Conservation (phyloP, 2,888 invertebrate genomes). For the Spicauda simplicius region DNA sequence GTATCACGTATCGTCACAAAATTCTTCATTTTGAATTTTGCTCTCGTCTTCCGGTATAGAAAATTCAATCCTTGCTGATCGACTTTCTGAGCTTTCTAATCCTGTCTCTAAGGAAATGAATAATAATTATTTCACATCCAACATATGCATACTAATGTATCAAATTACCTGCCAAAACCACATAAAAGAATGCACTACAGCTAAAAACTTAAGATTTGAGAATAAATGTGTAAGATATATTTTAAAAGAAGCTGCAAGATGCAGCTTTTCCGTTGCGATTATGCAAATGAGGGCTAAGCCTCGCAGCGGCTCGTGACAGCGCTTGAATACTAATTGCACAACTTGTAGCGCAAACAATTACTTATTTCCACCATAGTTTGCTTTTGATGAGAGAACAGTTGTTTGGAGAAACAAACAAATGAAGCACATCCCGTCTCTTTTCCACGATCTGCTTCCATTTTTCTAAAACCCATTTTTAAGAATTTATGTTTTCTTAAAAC, state of each 20-base stretch:
- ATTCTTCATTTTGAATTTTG: too few species aligned
- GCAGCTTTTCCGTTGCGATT: constrained; percentile 14
- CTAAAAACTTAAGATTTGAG: neutral
- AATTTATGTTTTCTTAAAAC: too few species aligned
- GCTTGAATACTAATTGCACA: constrained; percentile 16
- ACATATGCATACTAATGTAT: too few species aligned
- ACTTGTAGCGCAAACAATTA: constrained; percentile 20
- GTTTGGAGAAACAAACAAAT: constrained; percentile 1
- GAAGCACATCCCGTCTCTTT: neutral
- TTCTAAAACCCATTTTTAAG: neutral
- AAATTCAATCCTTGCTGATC: too few species aligned
- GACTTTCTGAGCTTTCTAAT: too few species aligned
- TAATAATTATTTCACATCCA: too few species aligned
- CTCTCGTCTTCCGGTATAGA: too few species aligned
- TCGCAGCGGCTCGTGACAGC: constrained; percentile 10
- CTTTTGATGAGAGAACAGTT: constrained; percentile 6
- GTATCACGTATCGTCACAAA: too few species aligned
- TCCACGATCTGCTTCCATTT: neutral
- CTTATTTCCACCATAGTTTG: constrained; percentile 12
- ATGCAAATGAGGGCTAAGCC: constrained; percentile 21
- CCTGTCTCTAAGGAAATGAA: too few species aligned
- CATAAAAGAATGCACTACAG: too few species aligned
- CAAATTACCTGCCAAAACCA: too few species aligned
- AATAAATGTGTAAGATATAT: constrained; percentile 14
- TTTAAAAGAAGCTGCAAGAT: constrained; percentile 16